phyloP scores from a whole-genome alignment of 1,140 invertebrate species.

The Acromyrmex heyeri region DNA sequence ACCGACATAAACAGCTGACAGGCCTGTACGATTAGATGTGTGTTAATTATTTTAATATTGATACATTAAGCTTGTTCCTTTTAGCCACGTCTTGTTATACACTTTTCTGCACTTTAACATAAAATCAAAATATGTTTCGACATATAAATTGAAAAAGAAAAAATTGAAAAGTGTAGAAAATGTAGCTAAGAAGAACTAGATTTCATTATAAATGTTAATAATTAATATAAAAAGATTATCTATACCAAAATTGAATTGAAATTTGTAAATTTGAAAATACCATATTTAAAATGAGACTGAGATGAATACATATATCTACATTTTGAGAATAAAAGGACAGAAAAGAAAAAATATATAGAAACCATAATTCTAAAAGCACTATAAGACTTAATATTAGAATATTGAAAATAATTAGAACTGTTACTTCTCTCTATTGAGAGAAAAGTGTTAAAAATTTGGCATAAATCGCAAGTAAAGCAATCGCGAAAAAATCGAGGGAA shows the following conservation, averaged over 20 bases:
- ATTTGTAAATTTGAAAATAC: neutral
- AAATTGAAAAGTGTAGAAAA: constrained; percentile 12
- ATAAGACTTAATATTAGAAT: neutral
- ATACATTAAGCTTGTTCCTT: neutral
- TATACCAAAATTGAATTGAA: neutral
- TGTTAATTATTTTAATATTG: constrained; percentile 26
- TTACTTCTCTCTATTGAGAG: neutral
- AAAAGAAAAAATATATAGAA: neutral
- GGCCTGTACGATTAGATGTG: constrained; percentile 88
- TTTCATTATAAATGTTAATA: constrained; percentile 17
- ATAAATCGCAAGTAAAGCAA: neutral
- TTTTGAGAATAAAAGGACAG: neutral
- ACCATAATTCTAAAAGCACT: neutral
- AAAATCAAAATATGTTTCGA: neutral
- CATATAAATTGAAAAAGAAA: neutral
- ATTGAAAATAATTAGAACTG: constrained; percentile 25
- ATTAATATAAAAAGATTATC: neutral
- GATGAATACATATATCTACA: neutral
- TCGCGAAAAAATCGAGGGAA: neutral
- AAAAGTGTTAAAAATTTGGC: neutral
- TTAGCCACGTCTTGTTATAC: constrained; percentile 6
- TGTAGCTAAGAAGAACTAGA: constrained; percentile 29
- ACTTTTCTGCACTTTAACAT: constrained; percentile 11
- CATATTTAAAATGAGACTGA: neutral
- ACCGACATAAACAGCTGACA: constrained; percentile 98